These are phyloP conservation scores for Pollenia angustigena DNA, from an alignment of 2,888 invertebrate genomes.

Conservation along the genomic window DNA sequence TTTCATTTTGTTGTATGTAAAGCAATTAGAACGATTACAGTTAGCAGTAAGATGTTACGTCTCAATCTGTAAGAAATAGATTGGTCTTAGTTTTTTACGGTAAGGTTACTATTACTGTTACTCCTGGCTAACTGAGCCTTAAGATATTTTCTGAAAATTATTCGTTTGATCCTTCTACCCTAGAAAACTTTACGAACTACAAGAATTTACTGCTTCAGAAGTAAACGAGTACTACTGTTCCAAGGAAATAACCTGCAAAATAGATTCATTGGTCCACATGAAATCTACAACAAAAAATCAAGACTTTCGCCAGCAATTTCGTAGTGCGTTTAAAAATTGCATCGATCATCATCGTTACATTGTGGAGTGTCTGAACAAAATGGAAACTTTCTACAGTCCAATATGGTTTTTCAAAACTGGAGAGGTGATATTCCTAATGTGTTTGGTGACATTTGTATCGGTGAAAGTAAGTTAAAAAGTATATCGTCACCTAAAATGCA, in stretches of 20 bases:
- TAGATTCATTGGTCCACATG: neutral
- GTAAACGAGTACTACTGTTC: conserved; percentile 78
- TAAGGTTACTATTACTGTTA: too few relatives aligned
- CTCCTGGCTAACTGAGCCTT: too few relatives aligned
- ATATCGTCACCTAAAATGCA: too few relatives aligned
- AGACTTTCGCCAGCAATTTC: conserved; percentile 75
- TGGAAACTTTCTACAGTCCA: conserved; percentile 81
- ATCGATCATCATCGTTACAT: conserved; percentile 81
- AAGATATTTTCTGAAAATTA: too few relatives aligned
- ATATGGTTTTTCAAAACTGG: conserved; percentile 81
- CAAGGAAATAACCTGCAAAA: conserved; percentile 67
- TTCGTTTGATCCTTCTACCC: neutral
- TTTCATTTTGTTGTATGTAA: too few relatives aligned
- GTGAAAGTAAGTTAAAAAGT: conserved; percentile 78
- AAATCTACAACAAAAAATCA: neutral
- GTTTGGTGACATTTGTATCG: conserved; percentile 81
- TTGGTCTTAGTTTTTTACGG: too few relatives aligned
- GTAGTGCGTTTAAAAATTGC: conserved; percentile 77
- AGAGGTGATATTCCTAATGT: conserved; percentile 80
- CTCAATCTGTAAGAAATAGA: too few relatives aligned
- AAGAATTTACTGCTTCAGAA: conserved; percentile 75
- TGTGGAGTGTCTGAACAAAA: conserved; percentile 76
- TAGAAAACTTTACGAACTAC: conserved; percentile 76
- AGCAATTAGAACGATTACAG: too few relatives aligned
- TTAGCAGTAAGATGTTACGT: too few relatives aligned